These are phyloP conservation scores for Atethmia centrago DNA, from an alignment of 2,888 invertebrate genomes.

Conservation along the genomic window DNA sequence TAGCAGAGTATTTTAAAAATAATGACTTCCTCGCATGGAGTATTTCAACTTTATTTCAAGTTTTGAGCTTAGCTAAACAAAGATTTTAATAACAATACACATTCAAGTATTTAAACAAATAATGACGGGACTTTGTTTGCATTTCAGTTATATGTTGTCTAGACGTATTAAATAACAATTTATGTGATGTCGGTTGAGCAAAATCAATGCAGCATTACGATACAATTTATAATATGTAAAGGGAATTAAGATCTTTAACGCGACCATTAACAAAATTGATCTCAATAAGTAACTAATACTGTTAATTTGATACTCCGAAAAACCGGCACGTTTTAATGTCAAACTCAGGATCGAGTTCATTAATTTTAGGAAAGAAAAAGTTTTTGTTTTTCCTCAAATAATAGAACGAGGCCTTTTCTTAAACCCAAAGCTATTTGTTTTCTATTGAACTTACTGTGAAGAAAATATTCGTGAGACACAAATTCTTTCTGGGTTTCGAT, in stretches of 20 bases:
- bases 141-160: conserved; percentile 39
- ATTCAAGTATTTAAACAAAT: conserved; percentile 29
- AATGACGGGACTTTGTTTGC: conserved; percentile 16
- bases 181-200: conserved; percentile 26
- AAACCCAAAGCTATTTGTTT: conserved; percentile 55
- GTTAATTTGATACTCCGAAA: conserved; percentile 49
- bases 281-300: conserved; percentile 51
- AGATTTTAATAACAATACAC: conserved; percentile 24
- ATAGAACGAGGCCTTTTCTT: conserved; percentile 66
- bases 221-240: conserved; percentile 5
- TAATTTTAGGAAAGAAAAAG: conserved; percentile 70
- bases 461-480: conserved; percentile 34
- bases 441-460: conserved; percentile 47
- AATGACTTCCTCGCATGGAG: conserved; percentile 62
- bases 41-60: conserved; percentile 43
- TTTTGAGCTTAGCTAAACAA: conserved; percentile 33
- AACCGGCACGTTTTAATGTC: conserved; percentile 66
- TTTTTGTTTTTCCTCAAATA: conserved; percentile 68
- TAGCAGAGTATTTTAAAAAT: conserved; percentile 58
- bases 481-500: conserved; percentile 9
- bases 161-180: conserved; percentile 50
- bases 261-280: conserved; percentile 30
- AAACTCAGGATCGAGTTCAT: conserved; percentile 71
- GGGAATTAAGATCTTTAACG: conserved; percentile 24
- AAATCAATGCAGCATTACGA: conserved; percentile 9